Evolutionary conservation across 2,888 invertebrate genomes (phyloP), one percentile per base, ranked within the genome.

Genomic region (Drosophila dives): DNA sequence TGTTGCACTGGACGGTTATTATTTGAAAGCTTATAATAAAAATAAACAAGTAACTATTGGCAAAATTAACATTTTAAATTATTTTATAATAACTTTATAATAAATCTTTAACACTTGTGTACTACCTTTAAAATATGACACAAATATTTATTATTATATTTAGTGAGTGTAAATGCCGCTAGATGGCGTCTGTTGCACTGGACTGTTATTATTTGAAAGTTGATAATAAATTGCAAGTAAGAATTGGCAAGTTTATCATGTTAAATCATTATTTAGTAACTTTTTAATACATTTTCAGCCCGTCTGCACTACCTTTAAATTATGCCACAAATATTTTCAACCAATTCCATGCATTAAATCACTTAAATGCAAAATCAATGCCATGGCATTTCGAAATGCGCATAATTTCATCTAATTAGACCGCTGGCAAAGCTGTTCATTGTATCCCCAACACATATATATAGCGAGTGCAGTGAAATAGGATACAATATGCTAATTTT

Each of bases 351-450:
- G 23, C 33, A 58, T 70, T 69, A 55, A 45, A 61, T 56, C 32
- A 32, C 32, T 55, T 63, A 60, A 69, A 73, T 68, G 67, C 58
- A 40, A 75, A 78, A 70, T 83, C 70, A 72, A 72, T 80, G 81
- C 59, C 64, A 51, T 83, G 70, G 72, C 71, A 73, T 72, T 80
- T 70, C 45, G 56, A 67, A 72, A 67, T 66, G 64, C 61, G 86
- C 76, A 88, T 83, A 84, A 88, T 78, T 66, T 69, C 12, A 56
- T 38, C 70, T 75, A 83, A 89, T 89, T 86, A 75, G 73, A 56
- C 33, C 58, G 42, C 58, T 51, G 64, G 36, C 64, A 81, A 81
- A 83, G 73, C 83, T 83, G 86, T 81, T 86, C 86, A 86, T 83
- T 88, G 55, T 29, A 51, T 59, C 45, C 49, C 42, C 20, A 26